These are phyloP conservation scores for Eupelmus urozonus DNA, from an alignment of 2,888 invertebrate genomes.

Conservation along the genomic window DNA sequence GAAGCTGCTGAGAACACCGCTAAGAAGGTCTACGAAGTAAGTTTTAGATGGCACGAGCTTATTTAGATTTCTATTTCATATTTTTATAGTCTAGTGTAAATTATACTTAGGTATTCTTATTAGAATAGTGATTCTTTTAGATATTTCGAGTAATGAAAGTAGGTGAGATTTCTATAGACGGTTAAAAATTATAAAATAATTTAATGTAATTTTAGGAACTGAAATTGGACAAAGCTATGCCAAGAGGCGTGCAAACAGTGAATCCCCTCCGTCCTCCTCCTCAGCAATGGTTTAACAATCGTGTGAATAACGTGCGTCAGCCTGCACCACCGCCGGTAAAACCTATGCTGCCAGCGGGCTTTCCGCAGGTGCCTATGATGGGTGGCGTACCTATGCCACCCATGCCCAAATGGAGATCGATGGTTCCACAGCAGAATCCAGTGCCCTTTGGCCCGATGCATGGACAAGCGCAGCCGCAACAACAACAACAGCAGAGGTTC, in stretches of 20 bases:
- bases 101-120: too few species aligned
- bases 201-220: constrained; percentile 64
- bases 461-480: constrained; percentile 55
- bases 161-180: too few species aligned
- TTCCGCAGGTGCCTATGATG: constrained; percentile 46
- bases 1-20: constrained; percentile 79
- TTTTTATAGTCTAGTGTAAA: too few species aligned
- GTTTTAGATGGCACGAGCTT: too few species aligned
- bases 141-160: too few species aligned
- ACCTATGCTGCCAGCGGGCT: constrained; percentile 45
- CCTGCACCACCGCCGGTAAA: constrained; percentile 24
- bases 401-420: constrained; percentile 52
- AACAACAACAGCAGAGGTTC: constrained; percentile 50
- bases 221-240: constrained; percentile 64
- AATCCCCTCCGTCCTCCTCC: constrained; percentile 63
- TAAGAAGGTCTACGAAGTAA: constrained; percentile 71
- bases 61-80: too few species aligned
- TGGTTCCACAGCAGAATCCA: constrained; percentile 53
- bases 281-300: constrained; percentile 64
- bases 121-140: too few species aligned
- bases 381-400: constrained; percentile 42
- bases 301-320: constrained; percentile 28
- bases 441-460: constrained; percentile 48
- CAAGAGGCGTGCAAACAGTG: constrained; percentile 55
- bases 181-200: too few species aligned